A percentile compares a stretch with the other conserved stretches of the same genome.
phyloP scores from a whole-genome alignment of 2,888 invertebrate species.

The Amphipyra berbera region DNA sequence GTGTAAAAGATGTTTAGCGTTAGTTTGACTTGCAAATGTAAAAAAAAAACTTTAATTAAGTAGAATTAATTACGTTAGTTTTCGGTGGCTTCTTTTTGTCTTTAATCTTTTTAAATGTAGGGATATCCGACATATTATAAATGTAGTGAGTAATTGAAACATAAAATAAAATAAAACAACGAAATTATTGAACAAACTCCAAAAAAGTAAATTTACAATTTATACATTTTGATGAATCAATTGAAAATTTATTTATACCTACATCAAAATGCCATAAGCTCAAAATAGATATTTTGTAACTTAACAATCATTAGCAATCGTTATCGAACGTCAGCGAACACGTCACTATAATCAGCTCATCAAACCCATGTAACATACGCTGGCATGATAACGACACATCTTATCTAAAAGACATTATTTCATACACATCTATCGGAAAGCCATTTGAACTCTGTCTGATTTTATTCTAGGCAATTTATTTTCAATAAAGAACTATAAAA shows the following conservation, averaged over 20 bases:
- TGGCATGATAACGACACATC: constrained; percentile 77
- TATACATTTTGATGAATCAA: no score
- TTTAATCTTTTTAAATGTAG: no score
- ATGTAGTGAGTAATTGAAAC: no score
- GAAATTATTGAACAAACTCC: no score
- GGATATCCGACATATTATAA: no score
- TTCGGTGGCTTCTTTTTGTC: neutral
- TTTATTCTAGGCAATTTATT: constrained; percentile 90
- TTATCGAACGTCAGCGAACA: constrained; percentile 55
- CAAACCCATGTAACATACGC: constrained; percentile 72
- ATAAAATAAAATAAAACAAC: no score
- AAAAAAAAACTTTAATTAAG: constrained; percentile 9
- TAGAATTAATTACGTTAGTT: neutral
- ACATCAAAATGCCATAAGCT: no score
- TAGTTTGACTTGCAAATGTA: constrained; percentile 18
- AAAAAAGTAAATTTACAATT: no score
- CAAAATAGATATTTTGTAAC: neutral
- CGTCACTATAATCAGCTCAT: constrained; percentile 63
- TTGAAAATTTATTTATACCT: no score
- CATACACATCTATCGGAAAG: constrained; percentile 89
- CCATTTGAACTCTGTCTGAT: constrained; percentile 87
- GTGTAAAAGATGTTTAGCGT: constrained; percentile 6
- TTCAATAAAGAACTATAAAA: constrained; percentile 90
- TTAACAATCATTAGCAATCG: constrained; percentile 45
- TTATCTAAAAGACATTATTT: constrained; percentile 87